phyloP scores from a whole-genome alignment of 1,140 invertebrate genomes.

The Heliothis virescens region DNA sequence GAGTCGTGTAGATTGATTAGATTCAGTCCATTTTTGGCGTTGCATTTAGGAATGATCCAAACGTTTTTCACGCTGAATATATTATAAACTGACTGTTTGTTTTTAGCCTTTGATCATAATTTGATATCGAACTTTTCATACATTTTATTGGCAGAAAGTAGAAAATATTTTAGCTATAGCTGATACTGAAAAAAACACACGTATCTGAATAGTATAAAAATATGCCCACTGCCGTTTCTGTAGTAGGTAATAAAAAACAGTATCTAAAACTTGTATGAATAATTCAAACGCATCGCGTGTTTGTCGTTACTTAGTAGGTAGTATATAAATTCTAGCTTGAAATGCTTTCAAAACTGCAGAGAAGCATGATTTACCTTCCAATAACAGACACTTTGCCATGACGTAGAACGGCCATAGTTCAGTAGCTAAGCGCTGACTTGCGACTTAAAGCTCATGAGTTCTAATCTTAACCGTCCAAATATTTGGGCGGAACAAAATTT shows the following conservation, averaged over 20 bases:
- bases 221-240: not conserved
- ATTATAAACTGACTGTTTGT: not conserved
- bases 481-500: not conserved
- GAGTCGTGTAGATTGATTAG: slow-evolving; percentile 4
- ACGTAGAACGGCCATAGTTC: slow-evolving; percentile 15
- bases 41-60: not conserved
- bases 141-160: not conserved
- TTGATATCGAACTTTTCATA: not conserved
- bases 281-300: slow-evolving; percentile 54
- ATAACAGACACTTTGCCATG: slow-evolving; percentile 40
- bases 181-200: not conserved
- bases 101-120: not conserved
- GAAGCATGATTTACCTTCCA: slow-evolving; percentile 46
- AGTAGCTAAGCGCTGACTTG: slow-evolving; percentile 4
- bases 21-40: not conserved
- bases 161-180: too few relatives aligned
- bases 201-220: not conserved
- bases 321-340: slow-evolving; percentile 42
- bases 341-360: slow-evolving; percentile 49
- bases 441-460: slow-evolving; percentile 13
- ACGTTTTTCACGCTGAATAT: not conserved
- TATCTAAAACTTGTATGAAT: slow-evolving; percentile 52
- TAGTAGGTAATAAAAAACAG: slow-evolving; percentile 41
- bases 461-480: slow-evolving; percentile 28
- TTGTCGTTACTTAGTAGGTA: slow-evolving; percentile 51